Evolutionary conservation across 2,113 vertebrate species (phyloP).

Genomic region (Spheniscus mendiculus): DNA sequence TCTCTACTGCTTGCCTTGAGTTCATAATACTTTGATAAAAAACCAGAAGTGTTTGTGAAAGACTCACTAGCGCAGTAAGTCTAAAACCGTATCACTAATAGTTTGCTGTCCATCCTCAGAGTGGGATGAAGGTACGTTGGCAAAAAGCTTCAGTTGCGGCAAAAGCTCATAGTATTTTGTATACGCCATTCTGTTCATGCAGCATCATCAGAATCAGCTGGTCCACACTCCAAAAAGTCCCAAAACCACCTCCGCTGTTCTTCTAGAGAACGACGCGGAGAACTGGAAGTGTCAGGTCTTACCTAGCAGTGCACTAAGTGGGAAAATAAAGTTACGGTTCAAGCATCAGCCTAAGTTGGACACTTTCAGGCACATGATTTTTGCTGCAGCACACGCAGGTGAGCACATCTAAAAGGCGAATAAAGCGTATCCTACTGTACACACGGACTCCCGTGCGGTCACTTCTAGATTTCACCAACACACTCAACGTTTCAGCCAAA

Average conservation of each 20-base stretch:
- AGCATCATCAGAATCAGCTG: not conserved
- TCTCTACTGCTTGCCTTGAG: not conserved
- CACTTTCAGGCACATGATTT: constrained; percentile 62
- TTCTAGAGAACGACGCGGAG: not conserved
- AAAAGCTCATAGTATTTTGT: constrained; percentile 60
- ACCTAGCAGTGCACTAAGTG: not conserved
- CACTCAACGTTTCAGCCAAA: not conserved
- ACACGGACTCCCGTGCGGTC: not conserved
- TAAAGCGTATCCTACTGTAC: constrained; percentile 55
- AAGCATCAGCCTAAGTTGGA: constrained; percentile 10
- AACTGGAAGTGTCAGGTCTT: not conserved
- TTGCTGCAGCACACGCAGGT: not conserved
- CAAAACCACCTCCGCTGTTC: not conserved
- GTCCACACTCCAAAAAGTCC: not conserved
- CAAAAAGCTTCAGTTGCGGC: not conserved
- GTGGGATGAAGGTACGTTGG: not conserved
- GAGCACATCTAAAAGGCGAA: constrained; percentile 36
- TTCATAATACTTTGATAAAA: not conserved
- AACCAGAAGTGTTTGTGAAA: not conserved
- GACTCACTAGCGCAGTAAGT: not conserved
- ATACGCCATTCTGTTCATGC: not conserved
- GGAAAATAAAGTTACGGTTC: not conserved
- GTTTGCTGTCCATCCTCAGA: not conserved
- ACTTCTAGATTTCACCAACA: not conserved
- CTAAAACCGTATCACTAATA: not conserved